phyloP scores from a whole-genome alignment of 2,888 invertebrate species.

The Andrena flavipes region DNA sequence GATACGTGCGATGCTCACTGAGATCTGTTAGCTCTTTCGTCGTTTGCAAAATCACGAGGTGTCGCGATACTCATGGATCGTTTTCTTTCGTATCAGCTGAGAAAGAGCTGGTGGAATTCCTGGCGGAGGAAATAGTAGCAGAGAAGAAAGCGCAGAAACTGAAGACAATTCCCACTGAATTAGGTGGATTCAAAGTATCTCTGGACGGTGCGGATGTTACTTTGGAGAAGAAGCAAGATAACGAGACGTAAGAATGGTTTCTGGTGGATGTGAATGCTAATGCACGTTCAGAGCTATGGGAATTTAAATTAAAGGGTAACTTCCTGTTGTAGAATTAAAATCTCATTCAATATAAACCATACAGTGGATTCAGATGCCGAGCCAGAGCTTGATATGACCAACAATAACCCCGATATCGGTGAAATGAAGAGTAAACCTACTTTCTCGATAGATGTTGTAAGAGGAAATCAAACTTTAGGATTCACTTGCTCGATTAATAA shows the following conservation, averaged over 20 bases:
- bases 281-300: not conserved
- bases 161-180: conserved; percentile 90
- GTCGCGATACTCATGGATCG: not conserved
- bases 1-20: too few species aligned
- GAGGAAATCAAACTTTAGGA: conserved; percentile 91
- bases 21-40: too few species aligned
- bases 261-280: not conserved
- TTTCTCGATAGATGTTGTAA: conserved; percentile 94
- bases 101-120: conserved; percentile 94
- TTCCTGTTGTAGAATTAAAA: conserved; percentile 87
- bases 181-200: conserved; percentile 93
- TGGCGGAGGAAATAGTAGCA: conserved; percentile 96
- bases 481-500: conserved; percentile 94
- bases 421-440: conserved; percentile 96
- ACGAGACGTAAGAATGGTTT: conserved; percentile 88
- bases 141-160: conserved; percentile 94
- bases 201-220: conserved; percentile 94
- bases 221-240: conserved; percentile 89
- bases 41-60: too few species aligned
- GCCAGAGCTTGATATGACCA: conserved; percentile 87
- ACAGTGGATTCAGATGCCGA: conserved; percentile 94
- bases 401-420: conserved; percentile 90
- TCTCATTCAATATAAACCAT: conserved; percentile 97
- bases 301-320: not conserved
- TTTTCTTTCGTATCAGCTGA: conserved; percentile 88